A percentile compares a stretch with the other conserved stretches of the same genome.
Conservation (phyloP, 2,113 vertebrate species). For the Ia io region DNA sequence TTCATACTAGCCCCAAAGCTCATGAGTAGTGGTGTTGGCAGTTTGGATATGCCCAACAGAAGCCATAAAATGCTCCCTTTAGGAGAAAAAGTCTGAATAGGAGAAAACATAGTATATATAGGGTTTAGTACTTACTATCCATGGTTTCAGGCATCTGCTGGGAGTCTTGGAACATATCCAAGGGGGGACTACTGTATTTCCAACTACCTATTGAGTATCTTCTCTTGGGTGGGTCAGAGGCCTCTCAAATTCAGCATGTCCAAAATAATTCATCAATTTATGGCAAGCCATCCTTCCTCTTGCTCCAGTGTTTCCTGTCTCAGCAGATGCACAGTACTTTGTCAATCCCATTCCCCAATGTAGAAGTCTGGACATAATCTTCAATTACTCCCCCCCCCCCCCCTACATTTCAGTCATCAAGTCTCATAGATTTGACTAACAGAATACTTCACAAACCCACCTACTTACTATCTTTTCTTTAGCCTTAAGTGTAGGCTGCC, state of each 20-base stretch:
- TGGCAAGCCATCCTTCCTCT: neutral
- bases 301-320: neutral
- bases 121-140: neutral
- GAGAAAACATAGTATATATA: neutral
- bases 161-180: neutral
- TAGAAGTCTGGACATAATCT: neutral
- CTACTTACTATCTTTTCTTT: neutral
- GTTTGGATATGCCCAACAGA: neutral
- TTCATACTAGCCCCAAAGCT: neutral
- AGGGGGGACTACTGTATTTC: neutral
- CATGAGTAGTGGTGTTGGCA: neutral
- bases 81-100: neutral
- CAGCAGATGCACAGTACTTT: neutral
- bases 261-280: neutral
- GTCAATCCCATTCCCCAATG: neutral
- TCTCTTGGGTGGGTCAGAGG: neutral
- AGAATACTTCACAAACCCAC: neutral
- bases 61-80: neutral
- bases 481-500: neutral
- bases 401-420: neutral
- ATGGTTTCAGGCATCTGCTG: neutral
- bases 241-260: neutral
- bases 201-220: neutral
- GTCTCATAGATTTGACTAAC: neutral
- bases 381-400: neutral